phyloP scores from a whole-genome alignment of 2,797 vertebrate species.

The Microtus californicus region DNA sequence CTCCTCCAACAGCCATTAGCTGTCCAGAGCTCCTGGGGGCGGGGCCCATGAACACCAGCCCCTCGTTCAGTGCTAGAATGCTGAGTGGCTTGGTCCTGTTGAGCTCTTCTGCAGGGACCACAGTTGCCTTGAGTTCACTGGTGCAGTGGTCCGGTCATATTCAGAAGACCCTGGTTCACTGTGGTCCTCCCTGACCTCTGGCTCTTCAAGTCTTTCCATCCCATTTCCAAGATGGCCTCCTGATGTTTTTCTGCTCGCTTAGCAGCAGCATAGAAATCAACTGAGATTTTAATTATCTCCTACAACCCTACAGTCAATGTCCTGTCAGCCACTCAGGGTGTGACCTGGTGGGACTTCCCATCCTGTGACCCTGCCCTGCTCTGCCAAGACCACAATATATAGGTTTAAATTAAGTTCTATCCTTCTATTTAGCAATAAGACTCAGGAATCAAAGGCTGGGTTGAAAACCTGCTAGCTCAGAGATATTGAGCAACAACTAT shows the following conservation, averaged over 20 bases:
- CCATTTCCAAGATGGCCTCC: too few species aligned
- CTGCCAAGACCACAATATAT: not conserved
- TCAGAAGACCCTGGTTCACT: not conserved
- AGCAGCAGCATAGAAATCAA: not conserved
- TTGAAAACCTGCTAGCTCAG: not conserved
- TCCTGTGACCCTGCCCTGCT: not conserved
- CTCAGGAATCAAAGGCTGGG: not conserved
- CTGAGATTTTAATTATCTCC: not conserved
- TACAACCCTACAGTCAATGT: not conserved
- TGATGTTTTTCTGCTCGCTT: not conserved
- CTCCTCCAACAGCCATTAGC: not conserved
- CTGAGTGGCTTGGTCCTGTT: not conserved
- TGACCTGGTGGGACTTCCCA: not conserved
- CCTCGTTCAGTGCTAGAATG: not conserved
- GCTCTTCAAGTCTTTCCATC: not conserved
- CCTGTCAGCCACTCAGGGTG: not conserved
- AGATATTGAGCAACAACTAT: not conserved
- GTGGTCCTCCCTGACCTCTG: not conserved
- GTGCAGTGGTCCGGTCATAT: not conserved
- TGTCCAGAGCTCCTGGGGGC: too few species aligned
- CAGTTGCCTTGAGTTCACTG: not conserved
- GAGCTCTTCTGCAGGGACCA: not conserved
- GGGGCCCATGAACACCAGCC: not conserved
- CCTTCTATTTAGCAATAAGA: not conserved
- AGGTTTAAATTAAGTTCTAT: not conserved